Percentiles rank a stretch among this genome's conserved stretches.
phyloP scores from a whole-genome alignment of 1,140 invertebrate genomes.

The Pachypeltis micranthus region DNA sequence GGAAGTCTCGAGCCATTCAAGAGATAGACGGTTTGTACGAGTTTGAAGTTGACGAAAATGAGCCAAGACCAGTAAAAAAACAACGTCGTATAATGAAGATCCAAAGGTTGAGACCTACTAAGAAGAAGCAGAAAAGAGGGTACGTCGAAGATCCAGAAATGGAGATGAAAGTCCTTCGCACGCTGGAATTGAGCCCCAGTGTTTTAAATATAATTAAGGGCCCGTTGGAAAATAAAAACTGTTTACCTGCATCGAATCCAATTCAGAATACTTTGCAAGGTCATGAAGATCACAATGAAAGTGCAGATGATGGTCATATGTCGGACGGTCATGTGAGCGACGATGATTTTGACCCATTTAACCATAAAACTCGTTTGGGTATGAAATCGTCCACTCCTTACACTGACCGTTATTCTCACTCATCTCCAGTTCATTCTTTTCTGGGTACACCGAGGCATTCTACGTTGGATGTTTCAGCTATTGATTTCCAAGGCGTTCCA shows the following conservation, averaged over 20 bases:
- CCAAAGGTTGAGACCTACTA: neutral
- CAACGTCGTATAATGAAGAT: slow-evolving; percentile 9
- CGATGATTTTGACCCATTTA: neutral
- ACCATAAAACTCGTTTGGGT: neutral
- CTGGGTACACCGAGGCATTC: too few species aligned
- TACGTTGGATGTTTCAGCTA: too few species aligned
- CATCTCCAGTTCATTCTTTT: too few species aligned
- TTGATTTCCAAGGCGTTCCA: neutral
- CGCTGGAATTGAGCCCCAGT: neutral
- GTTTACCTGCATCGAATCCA: neutral
- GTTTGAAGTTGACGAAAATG: slow-evolving; percentile 18
- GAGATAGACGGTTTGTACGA: slow-evolving; percentile 11
- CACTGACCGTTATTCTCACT: too few species aligned
- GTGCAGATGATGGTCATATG: neutral
- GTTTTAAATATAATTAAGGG: neutral
- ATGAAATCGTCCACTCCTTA: neutral
- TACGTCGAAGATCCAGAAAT: neutral
- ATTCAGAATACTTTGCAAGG: neutral
- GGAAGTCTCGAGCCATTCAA: neutral
- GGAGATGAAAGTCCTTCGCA: neutral
- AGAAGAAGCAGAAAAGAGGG: neutral
- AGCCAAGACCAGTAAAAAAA: slow-evolving; percentile 8
- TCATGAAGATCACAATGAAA: neutral
- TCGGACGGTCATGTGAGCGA: neutral
- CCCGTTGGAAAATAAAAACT: neutral